Percentiles rank a stretch among this genome's conserved stretches.
These are phyloP conservation scores for Lepidurus couesii DNA, from an alignment of 1,140 invertebrate genomes.

Conservation along the genomic window DNA sequence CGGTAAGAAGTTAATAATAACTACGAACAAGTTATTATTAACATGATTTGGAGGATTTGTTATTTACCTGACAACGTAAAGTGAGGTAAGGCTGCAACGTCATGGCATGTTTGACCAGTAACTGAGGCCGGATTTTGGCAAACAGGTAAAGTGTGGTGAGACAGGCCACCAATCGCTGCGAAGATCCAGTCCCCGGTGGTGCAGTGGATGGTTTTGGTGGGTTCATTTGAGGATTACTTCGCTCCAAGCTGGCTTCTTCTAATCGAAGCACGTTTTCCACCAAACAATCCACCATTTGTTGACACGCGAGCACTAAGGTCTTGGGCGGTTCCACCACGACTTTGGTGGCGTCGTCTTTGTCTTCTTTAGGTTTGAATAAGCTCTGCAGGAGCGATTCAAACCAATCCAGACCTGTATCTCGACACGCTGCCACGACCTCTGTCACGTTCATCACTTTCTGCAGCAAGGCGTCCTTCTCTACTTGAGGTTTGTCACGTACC, in stretches of 20 bases:
- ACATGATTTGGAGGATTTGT: background rate
- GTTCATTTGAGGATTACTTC: constrained; percentile 22
- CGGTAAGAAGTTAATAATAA: too few species aligned
- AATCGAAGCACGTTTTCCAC: constrained; percentile 88
- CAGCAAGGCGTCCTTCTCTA: constrained; percentile 47
- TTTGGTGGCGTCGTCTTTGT: constrained; percentile 70
- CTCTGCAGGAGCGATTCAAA: constrained; percentile 90
- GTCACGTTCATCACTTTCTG: constrained; percentile 81
- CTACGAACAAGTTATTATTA: too few species aligned
- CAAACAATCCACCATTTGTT: constrained; percentile 95
- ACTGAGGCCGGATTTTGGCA: constrained; percentile 90
- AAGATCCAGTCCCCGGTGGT: constrained; percentile 50
- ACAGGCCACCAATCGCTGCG: constrained; percentile 81
- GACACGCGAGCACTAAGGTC: constrained; percentile 74
- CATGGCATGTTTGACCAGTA: constrained; percentile 87
- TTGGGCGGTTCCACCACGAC: constrained; percentile 70
- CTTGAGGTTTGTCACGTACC: constrained; percentile 53
- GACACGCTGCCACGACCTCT: constrained; percentile 86
- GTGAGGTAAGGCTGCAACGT: constrained; percentile 95
- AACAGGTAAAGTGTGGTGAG: constrained; percentile 89
- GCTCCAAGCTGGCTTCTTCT: constrained; percentile 58
- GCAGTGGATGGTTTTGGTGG: constrained; percentile 33
- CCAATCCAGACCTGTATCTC: constrained; percentile 87
- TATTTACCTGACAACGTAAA: constrained; percentile 67
- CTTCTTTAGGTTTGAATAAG: constrained; percentile 93